Base-by-base conservation (phyloP, 1,140 invertebrate genomes). In the Plutomurus gul region DNA sequence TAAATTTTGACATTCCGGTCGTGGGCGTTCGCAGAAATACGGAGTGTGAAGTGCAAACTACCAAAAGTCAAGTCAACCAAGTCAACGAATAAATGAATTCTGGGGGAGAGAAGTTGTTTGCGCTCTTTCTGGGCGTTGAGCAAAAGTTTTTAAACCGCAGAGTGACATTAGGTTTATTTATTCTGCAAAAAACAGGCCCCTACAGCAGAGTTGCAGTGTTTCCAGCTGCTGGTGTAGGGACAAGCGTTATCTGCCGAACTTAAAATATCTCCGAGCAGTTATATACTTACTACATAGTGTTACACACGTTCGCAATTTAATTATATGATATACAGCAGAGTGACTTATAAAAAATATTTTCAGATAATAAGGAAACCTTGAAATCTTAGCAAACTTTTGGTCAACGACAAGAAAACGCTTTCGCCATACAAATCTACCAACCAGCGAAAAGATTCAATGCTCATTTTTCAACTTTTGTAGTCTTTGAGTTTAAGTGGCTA, bases 391-490 rank as follows among this genome's bases (percentile, higher is more conserved):
- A 65, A 65, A 65, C 27, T 65, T 65, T 65, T 8, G 56, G 56
- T 65, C 56, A 65, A 65, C 56, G 56, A 65, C 56, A 65, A 65
- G 56, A 65, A 65, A 65, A 65, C 56, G 56, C 56, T 65, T 33
- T 65, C 13, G 27, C 3, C 56, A 65, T 65, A 65, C 56, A 65
- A 65, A 65, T 65, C 56, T 30, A 43, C 11, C n/a, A 13, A 10
- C 25, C 56, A 18, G n/a, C 20, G 30, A 65, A 65, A 65, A 65
- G 27, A 65, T 65, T 65, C 56, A 33, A 33, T 65, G 56, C 56
- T n/a, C 56, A 36, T 65, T 65, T 65, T 65, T 65, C 27, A 65
- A 65, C 56, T 65, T 27, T 33, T 65, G 47, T 51, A 20, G 47
- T 51, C 47, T 22, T 51, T 51, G 47, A 51, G 47, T 51, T 51